A percentile compares a stretch with the other conserved stretches of the same genome.
These are phyloP conservation scores for Ormyrus thymus DNA, from an alignment of 2,888 invertebrate genomes.

Conservation along the genomic window DNA sequence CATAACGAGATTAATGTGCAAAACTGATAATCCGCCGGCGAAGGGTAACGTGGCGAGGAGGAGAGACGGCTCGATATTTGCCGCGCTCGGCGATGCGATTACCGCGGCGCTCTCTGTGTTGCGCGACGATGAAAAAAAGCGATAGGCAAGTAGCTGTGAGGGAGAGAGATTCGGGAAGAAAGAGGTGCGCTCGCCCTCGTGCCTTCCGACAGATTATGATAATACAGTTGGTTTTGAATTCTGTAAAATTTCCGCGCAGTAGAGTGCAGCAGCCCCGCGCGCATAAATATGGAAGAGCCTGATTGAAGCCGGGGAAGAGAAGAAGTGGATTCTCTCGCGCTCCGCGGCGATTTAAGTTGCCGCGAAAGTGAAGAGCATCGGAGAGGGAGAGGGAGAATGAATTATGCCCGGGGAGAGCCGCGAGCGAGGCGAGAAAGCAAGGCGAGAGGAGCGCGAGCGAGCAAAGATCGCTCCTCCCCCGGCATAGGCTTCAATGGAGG, in stretches of 20 bases:
- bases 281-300: slow-evolving; percentile 67
- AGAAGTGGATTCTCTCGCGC: slow-evolving; percentile 7
- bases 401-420: slow-evolving; percentile 3
- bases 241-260: slow-evolving; percentile 63
- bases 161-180: slow-evolving; percentile 9
- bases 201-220: slow-evolving; percentile 67
- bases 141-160: slow-evolving; percentile 13
- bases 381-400: slow-evolving; percentile 12
- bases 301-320: slow-evolving; percentile 62
- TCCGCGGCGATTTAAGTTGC: neutral
- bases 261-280: slow-evolving; percentile 28
- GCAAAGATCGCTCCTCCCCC: slow-evolving; percentile 1
- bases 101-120: neutral
- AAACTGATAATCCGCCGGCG: neutral
- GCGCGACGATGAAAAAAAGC: neutral
- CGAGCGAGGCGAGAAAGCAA: neutral
- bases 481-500: slow-evolving; percentile 2
- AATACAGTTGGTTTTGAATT: slow-evolving; percentile 68
- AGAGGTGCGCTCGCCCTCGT: neutral
- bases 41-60: too few relatives aligned
- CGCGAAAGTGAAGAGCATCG: slow-evolving; percentile 1
- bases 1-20: neutral
- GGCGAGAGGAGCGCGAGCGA: neutral
- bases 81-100: neutral
- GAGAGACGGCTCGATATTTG: too few relatives aligned